These are phyloP conservation scores for Drosophila chauvacae DNA, from an alignment of 1,140 invertebrate genomes.

Conservation along the genomic window DNA sequence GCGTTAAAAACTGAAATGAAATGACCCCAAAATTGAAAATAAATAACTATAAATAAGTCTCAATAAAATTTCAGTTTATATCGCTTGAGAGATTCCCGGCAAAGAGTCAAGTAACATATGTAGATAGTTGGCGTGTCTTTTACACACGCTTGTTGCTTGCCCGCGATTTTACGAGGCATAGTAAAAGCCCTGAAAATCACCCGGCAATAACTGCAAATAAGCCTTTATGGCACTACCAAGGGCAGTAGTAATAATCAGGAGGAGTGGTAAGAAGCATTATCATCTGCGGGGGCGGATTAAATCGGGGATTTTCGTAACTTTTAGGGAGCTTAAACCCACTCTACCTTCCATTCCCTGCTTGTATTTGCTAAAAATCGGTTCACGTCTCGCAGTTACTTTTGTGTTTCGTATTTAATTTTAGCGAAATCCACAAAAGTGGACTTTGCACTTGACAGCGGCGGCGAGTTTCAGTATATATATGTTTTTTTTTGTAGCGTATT, in stretches of 20 bases:
- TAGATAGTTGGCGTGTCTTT: constrained; percentile 11
- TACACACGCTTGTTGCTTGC: constrained; percentile 10
- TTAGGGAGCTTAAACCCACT: constrained; percentile 1
- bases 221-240: constrained; percentile 38
- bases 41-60: constrained; percentile 19
- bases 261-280: constrained; percentile 24
- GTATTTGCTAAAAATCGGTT: constrained; percentile 54
- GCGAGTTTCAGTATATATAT: constrained; percentile 35
- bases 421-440: constrained; percentile 74
- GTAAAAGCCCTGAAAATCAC: constrained; percentile 26
- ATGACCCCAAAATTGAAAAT: constrained; percentile 5
- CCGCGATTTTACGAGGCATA: constrained; percentile 21
- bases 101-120: constrained; percentile 21
- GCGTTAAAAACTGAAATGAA: constrained; percentile 4
- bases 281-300: constrained; percentile 5
- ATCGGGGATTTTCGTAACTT: constrained; percentile 3
- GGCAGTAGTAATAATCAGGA: constrained; percentile 16
- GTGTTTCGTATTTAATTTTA: constrained; percentile 77
- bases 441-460: constrained; percentile 64
- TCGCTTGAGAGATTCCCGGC: background rate
- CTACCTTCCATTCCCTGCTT: constrained; percentile 8
- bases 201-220: constrained; percentile 32
- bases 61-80: constrained; percentile 11
- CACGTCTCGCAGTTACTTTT: constrained; percentile 68
- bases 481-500: constrained; percentile 6